Evolutionary conservation across 2,113 vertebrate genomes (phyloP).

Genomic region (Vireo altiloquus): DNA sequence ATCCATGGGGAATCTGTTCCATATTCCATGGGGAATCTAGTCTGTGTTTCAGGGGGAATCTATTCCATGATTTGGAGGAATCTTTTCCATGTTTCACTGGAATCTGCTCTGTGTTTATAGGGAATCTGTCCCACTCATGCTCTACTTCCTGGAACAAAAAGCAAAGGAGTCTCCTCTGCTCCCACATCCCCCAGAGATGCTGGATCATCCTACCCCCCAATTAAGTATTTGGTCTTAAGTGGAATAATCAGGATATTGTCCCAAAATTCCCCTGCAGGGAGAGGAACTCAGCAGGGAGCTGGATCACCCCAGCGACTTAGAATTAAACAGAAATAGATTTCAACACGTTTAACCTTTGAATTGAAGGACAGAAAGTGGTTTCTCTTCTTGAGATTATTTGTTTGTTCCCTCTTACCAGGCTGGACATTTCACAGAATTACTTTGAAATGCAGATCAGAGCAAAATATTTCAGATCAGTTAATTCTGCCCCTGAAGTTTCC

Average conservation of each 20-base stretch:
- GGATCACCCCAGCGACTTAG: rapidly evolving
- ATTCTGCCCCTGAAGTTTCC: background rate
- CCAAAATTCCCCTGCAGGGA: background rate
- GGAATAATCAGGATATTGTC: background rate
- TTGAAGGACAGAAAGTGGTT: background rate
- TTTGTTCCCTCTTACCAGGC: background rate
- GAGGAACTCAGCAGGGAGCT: background rate
- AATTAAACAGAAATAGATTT: background rate
- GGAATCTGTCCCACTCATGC: background rate
- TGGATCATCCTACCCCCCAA: background rate
- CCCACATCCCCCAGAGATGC: background rate
- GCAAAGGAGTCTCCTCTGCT: background rate
- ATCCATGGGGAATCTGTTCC: background rate
- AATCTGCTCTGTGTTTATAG: background rate
- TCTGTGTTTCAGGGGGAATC: background rate
- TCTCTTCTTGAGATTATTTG: background rate
- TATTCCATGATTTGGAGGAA: background rate
- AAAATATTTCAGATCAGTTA: background rate
- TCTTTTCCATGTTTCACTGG: background rate
- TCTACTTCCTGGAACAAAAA: background rate
- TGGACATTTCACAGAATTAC: background rate
- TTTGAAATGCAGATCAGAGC: background rate
- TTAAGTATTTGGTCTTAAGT: background rate
- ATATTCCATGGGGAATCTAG: background rate
- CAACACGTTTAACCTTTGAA: background rate